These are phyloP conservation scores for Apostichopus parvimensis DNA, from an alignment of 35 echinoderm and acorn worm genomes.

Conservation along the genomic window DNA sequence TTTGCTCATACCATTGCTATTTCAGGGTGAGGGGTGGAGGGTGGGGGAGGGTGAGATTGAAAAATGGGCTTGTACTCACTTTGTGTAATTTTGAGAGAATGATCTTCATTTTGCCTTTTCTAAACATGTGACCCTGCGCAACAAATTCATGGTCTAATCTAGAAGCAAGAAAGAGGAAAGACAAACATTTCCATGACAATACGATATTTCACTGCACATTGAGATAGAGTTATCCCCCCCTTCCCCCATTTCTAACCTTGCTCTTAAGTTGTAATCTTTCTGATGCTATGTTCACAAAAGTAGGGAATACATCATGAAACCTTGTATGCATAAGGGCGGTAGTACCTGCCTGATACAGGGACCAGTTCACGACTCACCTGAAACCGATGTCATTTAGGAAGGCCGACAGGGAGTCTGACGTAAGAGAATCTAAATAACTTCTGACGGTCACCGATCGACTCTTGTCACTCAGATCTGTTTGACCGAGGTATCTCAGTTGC, in stretches of 20 bases:
- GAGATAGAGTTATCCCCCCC: no score
- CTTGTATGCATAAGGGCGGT: background rate
- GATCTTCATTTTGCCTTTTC: slow-evolving; percentile 97
- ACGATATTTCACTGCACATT: no score
- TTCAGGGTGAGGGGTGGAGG: no score
- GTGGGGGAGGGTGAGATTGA: no score
- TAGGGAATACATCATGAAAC: background rate
- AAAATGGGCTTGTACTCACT: slow-evolving; percentile 39
- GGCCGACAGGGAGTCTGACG: slow-evolving; percentile 76
- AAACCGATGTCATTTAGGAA: slow-evolving; percentile 95
- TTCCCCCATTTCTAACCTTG: no score
- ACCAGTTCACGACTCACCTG: slow-evolving; percentile 55
- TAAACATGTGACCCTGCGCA: slow-evolving; percentile 88
- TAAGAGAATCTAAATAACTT: slow-evolving; percentile 81
- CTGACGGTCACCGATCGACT: slow-evolving; percentile 76
- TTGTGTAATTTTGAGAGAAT: slow-evolving; percentile 87
- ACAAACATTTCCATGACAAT: no score
- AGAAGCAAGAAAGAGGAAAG: slow-evolving; percentile 17
- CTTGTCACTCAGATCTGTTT: slow-evolving; percentile 88
- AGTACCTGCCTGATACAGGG: no score
- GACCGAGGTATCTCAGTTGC: slow-evolving; percentile 91
- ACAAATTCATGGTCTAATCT: slow-evolving; percentile 98
- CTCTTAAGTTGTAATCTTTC: no score
- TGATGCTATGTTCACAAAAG: no score
- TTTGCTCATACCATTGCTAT: no score